Base-by-base conservation (phyloP, 2,797 vertebrate species). In the Pachyuromys duprasi region DNA sequence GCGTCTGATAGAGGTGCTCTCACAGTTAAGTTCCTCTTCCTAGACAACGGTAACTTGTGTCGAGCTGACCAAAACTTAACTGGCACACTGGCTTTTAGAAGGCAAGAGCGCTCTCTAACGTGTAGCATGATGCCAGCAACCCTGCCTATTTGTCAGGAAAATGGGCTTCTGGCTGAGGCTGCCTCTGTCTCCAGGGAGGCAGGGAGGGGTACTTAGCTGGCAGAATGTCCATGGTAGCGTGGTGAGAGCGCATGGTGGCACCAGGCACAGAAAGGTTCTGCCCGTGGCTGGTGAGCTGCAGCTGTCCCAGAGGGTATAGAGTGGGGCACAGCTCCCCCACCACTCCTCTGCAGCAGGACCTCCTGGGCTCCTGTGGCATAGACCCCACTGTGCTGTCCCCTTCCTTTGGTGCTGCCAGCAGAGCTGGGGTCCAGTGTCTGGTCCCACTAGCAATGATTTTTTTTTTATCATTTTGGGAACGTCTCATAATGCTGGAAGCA, bases 101-200 rank as follows among this genome's bases (percentile, higher is more conserved):
- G 70, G 36, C 18, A 0, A n/a, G 82, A 60, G 33, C 69, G 7
- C 0, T 0, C 0, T 36, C 33, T 26, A 0, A 8, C 0, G 28
- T 28, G 1, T 0, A 17, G 7, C 5, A 7, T 6, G 57, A 62
- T 22, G 17, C 57, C 57, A 63, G 33, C 49, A 39, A 12, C 7
- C 78, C 83, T 53, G 78, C 90, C 89, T 36, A 24, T 89, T 67
- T 70, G 63, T 90, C 53, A 70, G 57, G 63, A 87, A n/a, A 2
- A 22, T 3, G 24, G 60, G 60, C 80, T 78, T 14, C 67, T 2
- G 9, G 65, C 33, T 15, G 80, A 75, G 93, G 79, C 65, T 74
- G 83, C 17, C 0, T 0, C 26, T 4, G 42, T 67, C 11, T 0
- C 55, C 76, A 12, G 82, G 8, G 65, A 70, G 82, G 86, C 26